Evolutionary conservation across 2,113 vertebrate species (phyloP).

Genomic region (Paracanthobrama guichenoti): DNA sequence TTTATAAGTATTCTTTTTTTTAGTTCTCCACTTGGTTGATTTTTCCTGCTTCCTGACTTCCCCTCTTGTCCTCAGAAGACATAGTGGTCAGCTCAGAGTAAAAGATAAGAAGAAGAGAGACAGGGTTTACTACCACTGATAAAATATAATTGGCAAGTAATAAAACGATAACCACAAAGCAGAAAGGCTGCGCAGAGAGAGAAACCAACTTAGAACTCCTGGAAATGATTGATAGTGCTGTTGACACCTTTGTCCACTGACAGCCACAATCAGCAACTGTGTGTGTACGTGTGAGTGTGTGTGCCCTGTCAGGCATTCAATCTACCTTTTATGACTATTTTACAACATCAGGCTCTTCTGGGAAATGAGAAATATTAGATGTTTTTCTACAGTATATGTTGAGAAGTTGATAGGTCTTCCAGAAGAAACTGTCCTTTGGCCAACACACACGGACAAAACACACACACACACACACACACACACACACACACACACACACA

Average conservation of each 20-base stretch:
- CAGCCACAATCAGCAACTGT: neutral
- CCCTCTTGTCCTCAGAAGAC: conserved; percentile 29
- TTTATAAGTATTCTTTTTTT: too few species aligned
- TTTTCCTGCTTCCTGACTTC: neutral
- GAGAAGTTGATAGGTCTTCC: conserved; percentile 20
- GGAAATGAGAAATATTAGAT: conserved; percentile 37
- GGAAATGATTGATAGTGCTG: conserved; percentile 35
- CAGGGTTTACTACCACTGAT: conserved; percentile 52
- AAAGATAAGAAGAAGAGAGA: conserved; percentile 47
- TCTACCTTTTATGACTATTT: conserved; percentile 40
- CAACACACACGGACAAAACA: neutral
- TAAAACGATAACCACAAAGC: conserved; percentile 28
- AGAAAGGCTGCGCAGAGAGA: conserved; percentile 10
- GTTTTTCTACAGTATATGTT: conserved; percentile 31
- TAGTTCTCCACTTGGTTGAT: neutral
- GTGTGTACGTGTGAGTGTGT: conserved; percentile 5
- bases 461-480: neutral
- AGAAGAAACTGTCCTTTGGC: conserved; percentile 13
- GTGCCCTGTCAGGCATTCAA: neutral
- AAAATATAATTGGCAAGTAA: conserved; percentile 35
- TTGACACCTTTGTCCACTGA: conserved; percentile 34
- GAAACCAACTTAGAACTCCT: conserved; percentile 11
- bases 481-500: neutral
- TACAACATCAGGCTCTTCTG: conserved; percentile 28
- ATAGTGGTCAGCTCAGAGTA: conserved; percentile 1